phyloP scores from a whole-genome alignment of 35 echinoderm and acorn worm genomes.

The Heliocidaris tuberculata region DNA sequence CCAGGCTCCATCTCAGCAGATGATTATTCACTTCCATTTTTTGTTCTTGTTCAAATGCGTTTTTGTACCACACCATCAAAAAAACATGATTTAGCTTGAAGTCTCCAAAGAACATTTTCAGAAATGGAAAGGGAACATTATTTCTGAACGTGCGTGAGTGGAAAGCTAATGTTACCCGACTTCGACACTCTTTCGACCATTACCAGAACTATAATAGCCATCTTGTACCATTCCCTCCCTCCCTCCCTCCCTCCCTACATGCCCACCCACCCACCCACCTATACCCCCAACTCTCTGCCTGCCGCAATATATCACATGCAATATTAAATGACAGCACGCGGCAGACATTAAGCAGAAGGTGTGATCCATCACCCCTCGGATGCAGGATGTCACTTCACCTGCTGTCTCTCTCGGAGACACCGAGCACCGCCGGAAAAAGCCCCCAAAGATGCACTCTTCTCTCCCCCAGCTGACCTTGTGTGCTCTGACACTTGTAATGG shows the following conservation, averaged over 20 bases:
- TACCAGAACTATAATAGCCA: no score
- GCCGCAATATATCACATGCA: neutral
- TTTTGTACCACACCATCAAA: neutral
- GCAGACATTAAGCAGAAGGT: slow-evolving; percentile 16
- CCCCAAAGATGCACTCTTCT: neutral
- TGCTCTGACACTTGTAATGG: neutral
- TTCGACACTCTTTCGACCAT: neutral
- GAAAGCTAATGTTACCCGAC: neutral
- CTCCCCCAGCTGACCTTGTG: slow-evolving; percentile 5
- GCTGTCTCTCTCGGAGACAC: neutral
- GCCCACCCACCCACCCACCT: neutral
- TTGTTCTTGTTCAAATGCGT: neutral
- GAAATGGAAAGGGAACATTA: neutral
- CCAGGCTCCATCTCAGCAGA: no score
- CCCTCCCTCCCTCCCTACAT: neutral
- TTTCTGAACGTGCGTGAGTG: neutral
- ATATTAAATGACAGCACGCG: slow-evolving; percentile 27
- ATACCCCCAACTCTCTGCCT: neutral
- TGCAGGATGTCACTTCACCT: slow-evolving; percentile 24
- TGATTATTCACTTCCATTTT: no score
- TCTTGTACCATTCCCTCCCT: neutral
- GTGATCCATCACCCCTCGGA: slow-evolving; percentile 25
- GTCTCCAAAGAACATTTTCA: neutral
- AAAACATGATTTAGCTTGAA: neutral
- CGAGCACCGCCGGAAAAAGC: slow-evolving; percentile 5